Percentiles rank a stretch among this genome's conserved stretches.
phyloP scores from a whole-genome alignment of 2,113 vertebrate genomes.

The Saccopteryx bilineata region DNA sequence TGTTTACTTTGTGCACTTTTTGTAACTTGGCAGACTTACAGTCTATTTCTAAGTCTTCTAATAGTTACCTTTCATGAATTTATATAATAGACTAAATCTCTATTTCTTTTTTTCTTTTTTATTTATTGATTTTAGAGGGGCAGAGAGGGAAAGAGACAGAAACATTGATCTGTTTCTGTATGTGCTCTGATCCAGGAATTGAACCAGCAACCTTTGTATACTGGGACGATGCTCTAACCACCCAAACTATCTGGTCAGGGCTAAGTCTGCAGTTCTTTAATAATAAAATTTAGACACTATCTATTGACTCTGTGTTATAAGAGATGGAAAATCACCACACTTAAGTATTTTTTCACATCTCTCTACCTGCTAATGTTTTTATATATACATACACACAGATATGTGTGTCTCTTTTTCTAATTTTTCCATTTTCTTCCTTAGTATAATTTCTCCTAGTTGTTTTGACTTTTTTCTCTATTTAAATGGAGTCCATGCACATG shows the following conservation, averaged over 20 bases:
- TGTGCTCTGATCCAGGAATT: too few relatives aligned
- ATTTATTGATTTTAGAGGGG: too few relatives aligned
- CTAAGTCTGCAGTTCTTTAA: background rate
- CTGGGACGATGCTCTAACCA: too few relatives aligned
- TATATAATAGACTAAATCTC: background rate
- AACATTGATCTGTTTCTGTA: too few relatives aligned
- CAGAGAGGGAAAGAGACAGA: too few relatives aligned
- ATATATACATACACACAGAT: background rate
- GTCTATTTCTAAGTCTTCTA: background rate
- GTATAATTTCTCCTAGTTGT: background rate
- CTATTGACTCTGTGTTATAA: background rate
- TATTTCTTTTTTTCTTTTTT: background rate
- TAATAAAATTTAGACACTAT: background rate
- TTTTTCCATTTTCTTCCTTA: background rate
- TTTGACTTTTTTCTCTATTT: background rate
- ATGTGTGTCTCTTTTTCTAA: background rate
- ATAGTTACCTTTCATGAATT: background rate
- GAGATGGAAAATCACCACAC: background rate
- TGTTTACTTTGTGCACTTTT: background rate
- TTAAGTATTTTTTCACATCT: background rate
- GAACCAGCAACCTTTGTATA: too few relatives aligned
- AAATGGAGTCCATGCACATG: background rate
- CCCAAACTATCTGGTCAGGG: too few relatives aligned
- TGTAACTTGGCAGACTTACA: background rate
- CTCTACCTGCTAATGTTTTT: background rate